Evolutionary conservation across 2,888 invertebrate genomes (phyloP).

Genomic region (Drosophila pegasa): DNA sequence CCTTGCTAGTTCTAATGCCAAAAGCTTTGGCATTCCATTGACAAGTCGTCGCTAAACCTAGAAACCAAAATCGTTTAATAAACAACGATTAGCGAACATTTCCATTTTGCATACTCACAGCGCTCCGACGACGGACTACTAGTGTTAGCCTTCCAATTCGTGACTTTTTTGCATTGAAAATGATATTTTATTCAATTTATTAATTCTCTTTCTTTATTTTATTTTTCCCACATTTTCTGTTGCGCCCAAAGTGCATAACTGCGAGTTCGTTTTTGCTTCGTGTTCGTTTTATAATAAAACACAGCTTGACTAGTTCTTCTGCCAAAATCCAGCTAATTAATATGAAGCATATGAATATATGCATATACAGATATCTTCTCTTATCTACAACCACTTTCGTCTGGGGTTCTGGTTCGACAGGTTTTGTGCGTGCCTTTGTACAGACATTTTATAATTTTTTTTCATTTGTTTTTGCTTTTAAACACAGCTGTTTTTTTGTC

Average conservation of each 20-base stretch:
- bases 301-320: constrained; percentile 31
- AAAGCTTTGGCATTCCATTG: constrained; percentile 55
- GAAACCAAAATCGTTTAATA: constrained; percentile 51
- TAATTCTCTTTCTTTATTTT: constrained; percentile 6
- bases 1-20: constrained; percentile 74
- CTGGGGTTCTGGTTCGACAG: constrained; percentile 54
- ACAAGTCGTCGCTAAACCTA: constrained; percentile 34
- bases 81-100: constrained; percentile 47
- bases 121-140: background rate
- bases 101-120: constrained; percentile 52
- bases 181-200: background rate
- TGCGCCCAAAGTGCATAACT: constrained; percentile 27
- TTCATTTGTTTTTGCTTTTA: constrained; percentile 15
- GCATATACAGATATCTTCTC: constrained; percentile 11
- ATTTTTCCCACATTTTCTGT: constrained; percentile 17
- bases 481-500: constrained; percentile 43
- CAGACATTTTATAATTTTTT: constrained; percentile 10
- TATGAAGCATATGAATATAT: background rate
- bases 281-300: background rate
- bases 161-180: constrained; percentile 23
- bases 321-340: constrained; percentile 35
- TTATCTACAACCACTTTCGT: constrained; percentile 38
- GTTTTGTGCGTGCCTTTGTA: constrained; percentile 49
- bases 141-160: constrained; percentile 39
- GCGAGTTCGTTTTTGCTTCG: constrained; percentile 5